phyloP scores from a whole-genome alignment of 2,113 vertebrate species.

The Lanius collurio region DNA sequence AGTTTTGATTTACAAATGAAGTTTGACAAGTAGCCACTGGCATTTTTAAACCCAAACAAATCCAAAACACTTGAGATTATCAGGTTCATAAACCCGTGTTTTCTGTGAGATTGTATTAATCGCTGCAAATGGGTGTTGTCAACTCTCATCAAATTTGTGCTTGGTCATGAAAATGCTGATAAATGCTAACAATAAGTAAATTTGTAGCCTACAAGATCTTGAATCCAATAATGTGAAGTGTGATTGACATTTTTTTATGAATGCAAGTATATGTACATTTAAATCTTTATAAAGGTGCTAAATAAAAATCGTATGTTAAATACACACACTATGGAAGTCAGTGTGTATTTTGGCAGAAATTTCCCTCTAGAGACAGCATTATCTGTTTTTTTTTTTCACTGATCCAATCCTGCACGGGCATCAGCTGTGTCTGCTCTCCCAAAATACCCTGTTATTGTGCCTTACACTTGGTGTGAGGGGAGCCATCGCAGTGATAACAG shows the following conservation, averaged over 20 bases:
- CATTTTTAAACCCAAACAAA: slow-evolving; percentile 30
- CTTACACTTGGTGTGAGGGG: neutral
- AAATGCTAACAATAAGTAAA: neutral
- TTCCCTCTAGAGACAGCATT: neutral
- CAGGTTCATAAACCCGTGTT: neutral
- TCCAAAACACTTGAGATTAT: slow-evolving; percentile 11
- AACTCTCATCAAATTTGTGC: neutral
- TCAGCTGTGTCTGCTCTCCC: slow-evolving; percentile 18
- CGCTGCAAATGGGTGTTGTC: slow-evolving; percentile 7
- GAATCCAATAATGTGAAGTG: neutral
- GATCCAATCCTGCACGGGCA: neutral
- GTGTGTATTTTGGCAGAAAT: neutral
- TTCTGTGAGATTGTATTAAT: slow-evolving; percentile 20
- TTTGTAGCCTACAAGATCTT: neutral
- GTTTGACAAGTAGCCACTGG: slow-evolving; percentile 28
- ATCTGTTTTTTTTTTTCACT: neutral
- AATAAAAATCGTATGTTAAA: neutral
- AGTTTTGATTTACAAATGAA: slow-evolving; percentile 36
- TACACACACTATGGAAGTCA: neutral
- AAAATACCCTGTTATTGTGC: neutral
- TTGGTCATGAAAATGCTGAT: neutral
- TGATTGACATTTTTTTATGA: neutral
- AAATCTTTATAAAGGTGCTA: neutral
- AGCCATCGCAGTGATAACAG: neutral
- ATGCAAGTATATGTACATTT: neutral